Conservation (phyloP, 2,113 vertebrate genomes). For the Zonotrichia leucophrys region DNA sequence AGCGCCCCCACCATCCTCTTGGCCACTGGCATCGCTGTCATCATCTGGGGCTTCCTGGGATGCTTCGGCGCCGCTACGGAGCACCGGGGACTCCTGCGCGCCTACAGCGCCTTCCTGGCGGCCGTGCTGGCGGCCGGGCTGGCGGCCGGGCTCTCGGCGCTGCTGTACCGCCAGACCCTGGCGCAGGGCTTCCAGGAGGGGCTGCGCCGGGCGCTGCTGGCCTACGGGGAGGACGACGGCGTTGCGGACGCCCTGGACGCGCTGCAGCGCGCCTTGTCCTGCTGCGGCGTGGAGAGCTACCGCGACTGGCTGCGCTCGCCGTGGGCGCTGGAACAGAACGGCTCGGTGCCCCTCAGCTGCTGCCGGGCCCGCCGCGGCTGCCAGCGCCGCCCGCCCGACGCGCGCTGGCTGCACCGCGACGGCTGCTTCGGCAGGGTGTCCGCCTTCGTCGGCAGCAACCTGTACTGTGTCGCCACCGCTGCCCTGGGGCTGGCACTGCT, state of each 20-base stretch:
- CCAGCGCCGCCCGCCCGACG: slow-evolving; percentile 66
- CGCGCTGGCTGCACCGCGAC: slow-evolving; percentile 68
- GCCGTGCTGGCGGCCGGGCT: slow-evolving; percentile 77
- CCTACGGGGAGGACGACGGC: slow-evolving; percentile 81
- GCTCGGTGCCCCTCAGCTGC: slow-evolving; percentile 86
- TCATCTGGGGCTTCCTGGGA: slow-evolving; percentile 87
- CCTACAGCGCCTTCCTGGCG: slow-evolving; percentile 81
- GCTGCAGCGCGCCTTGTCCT: slow-evolving; percentile 80
- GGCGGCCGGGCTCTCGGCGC: slow-evolving; percentile 79
- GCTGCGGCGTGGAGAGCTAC: slow-evolving; percentile 86
- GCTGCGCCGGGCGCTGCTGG: slow-evolving; percentile 75
- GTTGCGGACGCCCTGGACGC: slow-evolving; percentile 82
- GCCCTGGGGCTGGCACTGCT: slow-evolving; percentile 82
- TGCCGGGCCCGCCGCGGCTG: slow-evolving; percentile 79
- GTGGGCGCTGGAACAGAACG: slow-evolving; percentile 75
- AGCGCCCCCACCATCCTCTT: slow-evolving; percentile 81
- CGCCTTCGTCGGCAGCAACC: slow-evolving; percentile 83
- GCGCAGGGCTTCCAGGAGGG: slow-evolving; percentile 83
- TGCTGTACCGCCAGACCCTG: slow-evolving; percentile 82
- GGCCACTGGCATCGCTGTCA: slow-evolving; percentile 76
- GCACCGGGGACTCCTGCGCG: slow-evolving; percentile 79
- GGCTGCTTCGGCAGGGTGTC: slow-evolving; percentile 86
- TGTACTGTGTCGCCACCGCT: slow-evolving; percentile 80
- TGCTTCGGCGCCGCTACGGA: slow-evolving; percentile 85
- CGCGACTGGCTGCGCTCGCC: slow-evolving; percentile 84